Conservation (phyloP, 2,888 invertebrate genomes). For the Lysandra coridon region DNA sequence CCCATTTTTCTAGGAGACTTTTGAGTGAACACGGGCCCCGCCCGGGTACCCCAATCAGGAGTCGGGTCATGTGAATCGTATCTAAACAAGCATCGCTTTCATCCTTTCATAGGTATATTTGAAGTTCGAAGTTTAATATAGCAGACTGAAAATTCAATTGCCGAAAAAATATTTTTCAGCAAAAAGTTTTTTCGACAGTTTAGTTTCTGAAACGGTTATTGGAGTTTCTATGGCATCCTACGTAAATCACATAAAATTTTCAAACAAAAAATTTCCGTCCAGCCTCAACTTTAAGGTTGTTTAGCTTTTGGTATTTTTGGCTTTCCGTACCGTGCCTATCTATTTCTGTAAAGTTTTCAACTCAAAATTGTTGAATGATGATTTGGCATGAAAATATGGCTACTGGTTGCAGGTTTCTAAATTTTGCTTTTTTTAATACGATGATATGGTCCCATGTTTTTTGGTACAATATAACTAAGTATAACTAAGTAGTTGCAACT, state of each 20-base stretch:
- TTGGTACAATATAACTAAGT: background rate
- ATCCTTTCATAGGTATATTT: constrained; percentile 19
- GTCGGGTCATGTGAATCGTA: background rate
- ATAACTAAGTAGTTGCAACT: too few relatives aligned
- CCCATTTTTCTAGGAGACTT: background rate
- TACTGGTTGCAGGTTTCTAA: background rate
- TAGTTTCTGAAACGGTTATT: constrained; percentile 25
- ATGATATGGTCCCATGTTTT: background rate
- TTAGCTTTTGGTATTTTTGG: constrained; percentile 3
- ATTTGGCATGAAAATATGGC: background rate
- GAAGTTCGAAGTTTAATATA: constrained; percentile 19
- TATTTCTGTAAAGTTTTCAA: background rate
- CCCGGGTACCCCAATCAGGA: background rate
- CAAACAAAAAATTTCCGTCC: background rate
- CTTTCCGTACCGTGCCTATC: constrained; percentile 7
- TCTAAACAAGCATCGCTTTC: constrained; percentile 22
- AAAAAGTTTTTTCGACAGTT: constrained; percentile 13
- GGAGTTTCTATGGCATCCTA: constrained; percentile 24
- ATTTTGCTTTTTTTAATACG: background rate
- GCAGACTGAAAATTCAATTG: constrained; percentile 21
- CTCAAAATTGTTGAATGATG: background rate
- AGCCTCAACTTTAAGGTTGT: constrained; percentile 12
- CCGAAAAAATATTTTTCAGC: constrained; percentile 17
- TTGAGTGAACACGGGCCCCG: background rate
- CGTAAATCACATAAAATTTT: constrained; percentile 34